Conservation (phyloP, 2,888 invertebrate genomes). For the Leucophenga montana region DNA sequence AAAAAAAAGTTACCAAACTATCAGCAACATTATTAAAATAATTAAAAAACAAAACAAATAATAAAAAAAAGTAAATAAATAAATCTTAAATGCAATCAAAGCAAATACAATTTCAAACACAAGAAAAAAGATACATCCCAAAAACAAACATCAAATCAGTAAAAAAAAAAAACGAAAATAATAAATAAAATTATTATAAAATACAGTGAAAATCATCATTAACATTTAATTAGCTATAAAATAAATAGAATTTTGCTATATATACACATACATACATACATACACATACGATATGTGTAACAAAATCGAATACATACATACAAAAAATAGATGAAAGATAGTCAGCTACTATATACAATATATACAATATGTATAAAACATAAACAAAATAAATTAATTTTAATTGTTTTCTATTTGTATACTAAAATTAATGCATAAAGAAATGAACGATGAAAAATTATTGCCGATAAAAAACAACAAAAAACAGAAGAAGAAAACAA, state of each 20-base stretch:
- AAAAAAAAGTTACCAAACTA: constrained; percentile 15
- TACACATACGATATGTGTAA: too few relatives aligned
- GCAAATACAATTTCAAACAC: constrained; percentile 10
- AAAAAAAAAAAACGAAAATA: not conserved
- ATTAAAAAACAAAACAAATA: constrained; percentile 20
- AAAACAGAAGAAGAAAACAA: constrained; percentile 24
- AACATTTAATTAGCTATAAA: constrained; percentile 29
- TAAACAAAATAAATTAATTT: constrained; percentile 38
- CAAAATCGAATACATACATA: not conserved
- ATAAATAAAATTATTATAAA: too few relatives aligned
- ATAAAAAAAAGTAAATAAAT: constrained; percentile 5
- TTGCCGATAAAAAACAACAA: constrained; percentile 37
- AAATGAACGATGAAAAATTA: constrained; percentile 26
- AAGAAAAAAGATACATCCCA: constrained; percentile 1
- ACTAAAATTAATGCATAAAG: constrained; percentile 25
- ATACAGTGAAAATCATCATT: constrained; percentile 15
- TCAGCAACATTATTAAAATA: not conserved
- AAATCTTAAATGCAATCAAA: constrained; percentile 14
- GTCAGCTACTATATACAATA: too few relatives aligned
- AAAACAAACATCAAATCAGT: constrained; percentile 21
- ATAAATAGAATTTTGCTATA: constrained; percentile 5
- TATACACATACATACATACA: not conserved
- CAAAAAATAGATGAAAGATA: constrained; percentile 10
- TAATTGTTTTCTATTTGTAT: constrained; percentile 53
- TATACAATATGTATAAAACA: constrained; percentile 15